phyloP scores from a whole-genome alignment of 2,113 vertebrate genomes.

The Mobula birostris region DNA sequence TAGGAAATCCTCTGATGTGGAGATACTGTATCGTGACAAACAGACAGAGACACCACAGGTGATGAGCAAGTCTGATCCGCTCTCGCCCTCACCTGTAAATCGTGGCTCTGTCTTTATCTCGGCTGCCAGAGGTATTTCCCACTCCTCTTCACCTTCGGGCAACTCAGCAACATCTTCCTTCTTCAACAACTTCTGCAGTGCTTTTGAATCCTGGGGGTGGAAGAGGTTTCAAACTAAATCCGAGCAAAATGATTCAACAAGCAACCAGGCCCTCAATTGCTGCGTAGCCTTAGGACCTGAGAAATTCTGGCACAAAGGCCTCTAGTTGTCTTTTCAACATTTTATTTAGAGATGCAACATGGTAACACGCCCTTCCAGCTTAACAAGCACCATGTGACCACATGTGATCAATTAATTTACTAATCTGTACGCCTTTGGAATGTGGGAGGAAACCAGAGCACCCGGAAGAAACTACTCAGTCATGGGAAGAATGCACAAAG shows the following conservation, averaged over 20 bases:
- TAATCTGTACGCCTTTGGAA: too few species aligned
- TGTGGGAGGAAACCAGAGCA: too few species aligned
- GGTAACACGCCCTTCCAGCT: too few species aligned
- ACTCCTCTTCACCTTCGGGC: constrained; percentile 51
- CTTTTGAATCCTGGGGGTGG: constrained; percentile 46
- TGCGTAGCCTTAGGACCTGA: neutral
- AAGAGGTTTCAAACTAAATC: neutral
- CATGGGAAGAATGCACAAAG: too few species aligned
- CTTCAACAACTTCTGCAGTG: constrained; percentile 49
- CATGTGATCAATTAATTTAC: too few species aligned
- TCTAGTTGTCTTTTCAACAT: too few species aligned
- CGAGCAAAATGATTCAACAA: neutral
- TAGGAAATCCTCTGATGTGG: too few species aligned
- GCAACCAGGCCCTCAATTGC: neutral
- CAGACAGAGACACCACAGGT: neutral
- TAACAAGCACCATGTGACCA: too few species aligned
- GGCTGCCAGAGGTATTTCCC: constrained; percentile 58
- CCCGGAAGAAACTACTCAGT: too few species aligned
- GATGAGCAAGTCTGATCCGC: neutral
- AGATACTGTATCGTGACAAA: neutral
- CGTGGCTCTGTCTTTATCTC: constrained; percentile 41
- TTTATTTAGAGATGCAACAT: too few species aligned
- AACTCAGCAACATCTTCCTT: constrained; percentile 55
- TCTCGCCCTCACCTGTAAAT: neutral
- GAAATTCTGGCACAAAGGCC: neutral